phyloP scores from a whole-genome alignment of 30 jellyfish, hydroid and myxozoan species.

The Catostylus mosaicus region DNA sequence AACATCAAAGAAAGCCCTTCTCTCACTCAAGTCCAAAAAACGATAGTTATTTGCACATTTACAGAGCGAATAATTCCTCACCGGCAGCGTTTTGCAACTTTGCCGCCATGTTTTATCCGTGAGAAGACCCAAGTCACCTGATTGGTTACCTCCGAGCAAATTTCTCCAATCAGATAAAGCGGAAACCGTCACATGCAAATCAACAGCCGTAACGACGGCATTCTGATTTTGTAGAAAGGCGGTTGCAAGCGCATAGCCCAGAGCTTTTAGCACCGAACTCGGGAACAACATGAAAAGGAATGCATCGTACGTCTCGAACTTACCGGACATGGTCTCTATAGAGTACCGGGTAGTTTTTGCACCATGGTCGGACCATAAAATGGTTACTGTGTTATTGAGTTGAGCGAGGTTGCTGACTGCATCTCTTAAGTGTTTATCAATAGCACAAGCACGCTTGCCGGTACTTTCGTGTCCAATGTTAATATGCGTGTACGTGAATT shows the following conservation, averaged over 20 bases:
- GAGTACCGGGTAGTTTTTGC: slow-evolving; percentile 82
- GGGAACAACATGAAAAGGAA: slow-evolving; percentile 76
- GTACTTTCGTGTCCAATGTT: slow-evolving; percentile 91
- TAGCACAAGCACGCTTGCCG: slow-evolving; percentile 70
- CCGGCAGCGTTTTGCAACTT: slow-evolving; percentile 65
- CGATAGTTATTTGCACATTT: slow-evolving; percentile 55
- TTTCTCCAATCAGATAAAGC: slow-evolving; percentile 40
- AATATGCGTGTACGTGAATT: slow-evolving; percentile 82
- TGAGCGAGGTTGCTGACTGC: slow-evolving; percentile 21
- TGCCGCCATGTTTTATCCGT: slow-evolving; percentile 37
- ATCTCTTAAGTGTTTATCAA: slow-evolving; percentile 60
- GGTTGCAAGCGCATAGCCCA: slow-evolving; percentile 7
- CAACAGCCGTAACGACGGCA: slow-evolving; percentile 62
- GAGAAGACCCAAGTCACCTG: slow-evolving; percentile 43
- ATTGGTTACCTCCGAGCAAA: background rate
- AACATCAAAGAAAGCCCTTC: slow-evolving; percentile 14
- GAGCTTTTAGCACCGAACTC: background rate
- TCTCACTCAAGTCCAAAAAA: slow-evolving; percentile 7
- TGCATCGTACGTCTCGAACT: slow-evolving; percentile 86
- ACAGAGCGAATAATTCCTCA: slow-evolving; percentile 75
- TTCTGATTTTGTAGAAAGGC: slow-evolving; percentile 58
- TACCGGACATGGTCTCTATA: slow-evolving; percentile 73
- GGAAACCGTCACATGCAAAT: slow-evolving; percentile 55
- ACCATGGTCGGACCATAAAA: slow-evolving; percentile 93
- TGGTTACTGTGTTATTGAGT: slow-evolving; percentile 69